Evolutionary conservation across 2,888 invertebrate genomes (phyloP).

Genomic region (Ophioninae sp.): DNA sequence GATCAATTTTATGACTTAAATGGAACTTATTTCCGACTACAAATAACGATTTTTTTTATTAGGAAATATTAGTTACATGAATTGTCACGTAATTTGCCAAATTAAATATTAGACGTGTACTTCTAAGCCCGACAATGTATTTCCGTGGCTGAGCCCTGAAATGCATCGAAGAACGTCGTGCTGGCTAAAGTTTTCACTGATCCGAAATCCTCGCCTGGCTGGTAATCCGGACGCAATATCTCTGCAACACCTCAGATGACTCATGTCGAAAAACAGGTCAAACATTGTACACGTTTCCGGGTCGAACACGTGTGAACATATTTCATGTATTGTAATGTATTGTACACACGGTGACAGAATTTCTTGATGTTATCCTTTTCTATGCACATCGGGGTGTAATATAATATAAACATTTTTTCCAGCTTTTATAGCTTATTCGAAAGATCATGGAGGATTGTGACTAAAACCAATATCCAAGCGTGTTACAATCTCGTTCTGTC

Average conservation of each 20-base stretch:
- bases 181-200: background rate
- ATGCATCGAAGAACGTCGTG: background rate
- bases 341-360: slow-evolving; percentile 63
- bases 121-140: too few relatives aligned
- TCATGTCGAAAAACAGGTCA: slow-evolving; percentile 78
- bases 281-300: slow-evolving; percentile 70
- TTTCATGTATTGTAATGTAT: slow-evolving; percentile 1
- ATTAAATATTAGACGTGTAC: too few relatives aligned
- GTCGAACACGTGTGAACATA: slow-evolving; percentile 72
- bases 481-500: background rate
- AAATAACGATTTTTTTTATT: too few relatives aligned
- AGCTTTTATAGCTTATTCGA: background rate
- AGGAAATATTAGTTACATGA: too few relatives aligned
- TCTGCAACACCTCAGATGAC: slow-evolving; percentile 71
- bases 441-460: background rate
- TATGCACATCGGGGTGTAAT: slow-evolving; percentile 12
- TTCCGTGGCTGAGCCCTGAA: background rate
- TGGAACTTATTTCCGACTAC: too few relatives aligned
- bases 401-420: background rate
- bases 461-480: background rate
- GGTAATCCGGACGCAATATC: background rate
- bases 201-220: background rate
- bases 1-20: too few relatives aligned
- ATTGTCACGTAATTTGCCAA: too few relatives aligned
- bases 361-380: slow-evolving; percentile 66